Percentiles rank a stretch among this genome's conserved stretches.
Conservation (phyloP, 1,140 invertebrate species). For the Aethina tumida region DNA sequence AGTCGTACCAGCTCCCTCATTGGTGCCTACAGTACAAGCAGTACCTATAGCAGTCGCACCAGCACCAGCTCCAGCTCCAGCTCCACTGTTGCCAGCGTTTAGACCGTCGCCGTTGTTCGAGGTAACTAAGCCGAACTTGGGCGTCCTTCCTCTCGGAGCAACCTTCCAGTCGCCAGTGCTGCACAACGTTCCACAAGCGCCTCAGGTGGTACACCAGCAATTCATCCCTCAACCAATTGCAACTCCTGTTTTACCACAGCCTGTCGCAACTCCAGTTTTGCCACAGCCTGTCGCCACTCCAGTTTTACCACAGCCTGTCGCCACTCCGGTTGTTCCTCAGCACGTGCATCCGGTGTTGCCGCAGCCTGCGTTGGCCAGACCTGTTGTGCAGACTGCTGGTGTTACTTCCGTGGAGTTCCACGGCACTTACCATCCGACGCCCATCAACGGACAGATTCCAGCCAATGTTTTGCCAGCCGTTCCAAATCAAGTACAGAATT, state of each 20-base stretch:
- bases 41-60: conserved; percentile 6
- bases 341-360: conserved; percentile 5
- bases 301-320: not conserved
- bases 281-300: not conserved
- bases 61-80: conserved; percentile 7
- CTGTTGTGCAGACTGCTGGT: not conserved
- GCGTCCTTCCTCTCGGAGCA: conserved; percentile 22
- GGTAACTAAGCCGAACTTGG: conserved; percentile 24
- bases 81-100: conserved; percentile 9
- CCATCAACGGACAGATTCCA: too few species aligned
- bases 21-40: conserved; percentile 5
- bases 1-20: conserved; percentile 8
- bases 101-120: conserved; percentile 21
- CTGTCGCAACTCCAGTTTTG: not conserved
- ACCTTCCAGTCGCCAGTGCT: conserved; percentile 17
- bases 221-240: conserved; percentile 5
- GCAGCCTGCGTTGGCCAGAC: conserved; percentile 4
- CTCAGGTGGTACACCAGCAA: conserved; percentile 6
- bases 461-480: not conserved
- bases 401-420: conserved; percentile 17
- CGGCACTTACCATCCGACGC: conserved; percentile 14
- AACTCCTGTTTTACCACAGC: not conserved
- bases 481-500: not conserved
- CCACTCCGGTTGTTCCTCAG: not conserved
- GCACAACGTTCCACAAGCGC: conserved; percentile 10